A percentile compares a stretch with the other conserved stretches of the same genome.
These are phyloP conservation scores for Paramormyrops kingsleyae DNA, from an alignment of 2,113 vertebrate genomes.

Conservation along the genomic window DNA sequence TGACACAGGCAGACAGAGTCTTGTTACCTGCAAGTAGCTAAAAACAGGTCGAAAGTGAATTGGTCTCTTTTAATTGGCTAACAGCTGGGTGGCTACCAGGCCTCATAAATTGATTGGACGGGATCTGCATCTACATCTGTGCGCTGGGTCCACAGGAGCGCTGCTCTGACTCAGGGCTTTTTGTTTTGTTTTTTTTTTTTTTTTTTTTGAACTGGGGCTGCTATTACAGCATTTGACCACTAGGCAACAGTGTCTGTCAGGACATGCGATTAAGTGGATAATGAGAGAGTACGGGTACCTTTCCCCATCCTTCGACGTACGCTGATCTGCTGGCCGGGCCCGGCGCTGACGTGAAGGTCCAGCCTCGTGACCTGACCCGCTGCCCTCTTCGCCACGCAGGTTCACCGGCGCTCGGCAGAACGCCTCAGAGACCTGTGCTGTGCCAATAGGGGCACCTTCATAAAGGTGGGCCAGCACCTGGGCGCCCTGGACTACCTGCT, in stretches of 20 bases:
- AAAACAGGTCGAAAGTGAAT: not conserved
- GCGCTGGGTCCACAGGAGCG: not conserved
- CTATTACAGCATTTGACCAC: slow-evolving; percentile 13
- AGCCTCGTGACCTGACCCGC: not conserved
- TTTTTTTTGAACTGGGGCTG: not conserved
- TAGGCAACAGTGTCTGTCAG: not conserved
- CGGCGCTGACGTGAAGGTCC: not conserved
- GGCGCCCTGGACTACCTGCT: slow-evolving; percentile 90
- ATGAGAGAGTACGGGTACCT: not conserved
- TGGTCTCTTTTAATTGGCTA: not conserved
- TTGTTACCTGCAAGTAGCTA: not conserved
- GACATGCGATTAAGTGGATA: no score
- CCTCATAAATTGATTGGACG: not conserved
- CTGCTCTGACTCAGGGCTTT: not conserved
- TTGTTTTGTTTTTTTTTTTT: no score
- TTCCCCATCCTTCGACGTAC: not conserved
- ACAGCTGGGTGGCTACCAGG: not conserved
- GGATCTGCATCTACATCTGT: not conserved
- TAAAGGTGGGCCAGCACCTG: slow-evolving; percentile 96
- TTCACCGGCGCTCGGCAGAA: slow-evolving; percentile 83
- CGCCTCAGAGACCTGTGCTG: slow-evolving; percentile 86
- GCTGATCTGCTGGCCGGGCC: not conserved
- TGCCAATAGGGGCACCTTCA: slow-evolving; percentile 93
- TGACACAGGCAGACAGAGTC: not conserved
- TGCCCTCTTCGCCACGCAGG: slow-evolving; percentile 48